Evolutionary conservation across 1,140 invertebrate genomes (phyloP), one percentile per base, ranked within the genome.

Genomic region (Aphis gossypii): DNA sequence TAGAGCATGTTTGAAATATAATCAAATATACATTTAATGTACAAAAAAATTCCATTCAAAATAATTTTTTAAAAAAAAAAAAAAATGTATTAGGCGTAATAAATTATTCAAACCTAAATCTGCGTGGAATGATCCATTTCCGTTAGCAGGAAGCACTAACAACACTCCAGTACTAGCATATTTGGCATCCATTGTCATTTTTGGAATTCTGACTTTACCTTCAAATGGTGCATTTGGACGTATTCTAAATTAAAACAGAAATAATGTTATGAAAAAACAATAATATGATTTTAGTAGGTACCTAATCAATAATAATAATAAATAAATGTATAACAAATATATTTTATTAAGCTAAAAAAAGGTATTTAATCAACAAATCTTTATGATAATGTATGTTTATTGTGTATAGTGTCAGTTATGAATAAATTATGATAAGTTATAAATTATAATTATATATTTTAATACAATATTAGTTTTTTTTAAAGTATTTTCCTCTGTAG

Each of bases 111-210:
- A 95, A 96, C 96, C 96, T 94, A 97, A 97, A 83, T 95, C 95
- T 30, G 96, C 97, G 94, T 97, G 96, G 94, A 97, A 97, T 5
- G 97, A 97, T 54, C 97, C 97, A 92, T 97, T 97, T 87, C 97
- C 97, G 94, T 96, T 97, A 9, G 97, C 97, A 23, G 97, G 97
- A 68, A 97, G 95, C 90, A 97, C 97, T 90, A 97, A 96, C 44
- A 97, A 95, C 9, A 97, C 96, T 0, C 97, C 97, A 90, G 96
- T 96, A 94, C 97, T 97, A n/a, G 96, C 96, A 95, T 97, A 97
- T 94, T 96, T 96, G 5, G 97, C 96, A 94, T 97, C 96, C 94
- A 97, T 96, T 94, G 96, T 96, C 94, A 97, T 95, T 94, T 96
- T 96, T n/a, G 97, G 97, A 95, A 97, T 97, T 94, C 96, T 95